phyloP scores from a whole-genome alignment of 2,113 vertebrate genomes.

The Lipotes vexillifer region DNA sequence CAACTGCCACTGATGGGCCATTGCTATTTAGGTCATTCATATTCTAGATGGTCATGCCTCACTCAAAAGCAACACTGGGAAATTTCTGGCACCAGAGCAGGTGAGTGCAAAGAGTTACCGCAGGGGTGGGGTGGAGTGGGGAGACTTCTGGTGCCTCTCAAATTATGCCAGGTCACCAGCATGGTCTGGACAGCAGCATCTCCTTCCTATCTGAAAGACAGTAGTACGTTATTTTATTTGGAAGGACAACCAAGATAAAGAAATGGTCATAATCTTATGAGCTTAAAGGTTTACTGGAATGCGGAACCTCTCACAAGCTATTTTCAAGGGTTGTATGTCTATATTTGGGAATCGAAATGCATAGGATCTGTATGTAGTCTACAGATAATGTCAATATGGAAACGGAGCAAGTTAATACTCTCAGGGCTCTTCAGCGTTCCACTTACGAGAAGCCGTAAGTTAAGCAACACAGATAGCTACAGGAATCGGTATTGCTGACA shows the following conservation, averaged over 20 bases:
- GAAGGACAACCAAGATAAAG: neutral
- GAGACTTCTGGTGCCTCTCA: neutral
- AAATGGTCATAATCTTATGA: neutral
- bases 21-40: neutral
- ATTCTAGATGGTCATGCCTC: neutral
- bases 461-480: neutral
- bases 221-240: neutral
- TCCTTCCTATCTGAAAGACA: neutral
- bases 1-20: fast-evolving
- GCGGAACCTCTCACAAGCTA: neutral
- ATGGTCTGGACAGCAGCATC: neutral
- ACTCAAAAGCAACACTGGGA: neutral
- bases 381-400: neutral
- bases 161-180: fast-evolving
- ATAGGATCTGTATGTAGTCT: neutral
- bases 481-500: neutral
- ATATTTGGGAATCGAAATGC: neutral
- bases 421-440: neutral
- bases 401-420: neutral
- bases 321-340: neutral
- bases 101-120: fast-evolving
- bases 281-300: neutral
- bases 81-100: too few relatives aligned
- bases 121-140: neutral
- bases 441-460: neutral